A percentile compares a stretch with the other conserved stretches of the same genome.
Conservation (phyloP, 2,797 vertebrate species). For the Enteromius radiatus region DNA sequence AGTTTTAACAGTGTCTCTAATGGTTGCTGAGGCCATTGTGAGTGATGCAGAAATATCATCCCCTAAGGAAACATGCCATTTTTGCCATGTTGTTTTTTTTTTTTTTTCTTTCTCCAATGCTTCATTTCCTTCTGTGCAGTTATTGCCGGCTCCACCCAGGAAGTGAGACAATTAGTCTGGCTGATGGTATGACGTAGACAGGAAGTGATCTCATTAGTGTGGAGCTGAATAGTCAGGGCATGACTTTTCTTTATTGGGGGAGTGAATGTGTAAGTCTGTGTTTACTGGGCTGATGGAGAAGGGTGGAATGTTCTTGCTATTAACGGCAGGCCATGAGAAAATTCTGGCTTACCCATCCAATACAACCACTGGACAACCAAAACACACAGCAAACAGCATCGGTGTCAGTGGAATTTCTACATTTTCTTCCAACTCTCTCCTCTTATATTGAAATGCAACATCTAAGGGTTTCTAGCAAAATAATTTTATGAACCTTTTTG, state of each 20-base stretch:
- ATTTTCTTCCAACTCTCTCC: background rate
- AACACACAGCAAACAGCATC: slow-evolving; percentile 17
- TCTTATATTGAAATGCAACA: background rate
- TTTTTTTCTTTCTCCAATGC: slow-evolving; percentile 35
- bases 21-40: slow-evolving; percentile 29
- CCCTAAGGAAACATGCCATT: slow-evolving; percentile 25
- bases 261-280: slow-evolving; percentile 16
- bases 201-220: slow-evolving; percentile 60
- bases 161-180: slow-evolving; percentile 75
- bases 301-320: slow-evolving; percentile 28
- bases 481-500: background rate
- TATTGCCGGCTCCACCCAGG: slow-evolving; percentile 62
- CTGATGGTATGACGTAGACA: slow-evolving; percentile 59
- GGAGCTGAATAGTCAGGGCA: slow-evolving; percentile 27
- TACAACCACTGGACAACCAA: slow-evolving; percentile 16
- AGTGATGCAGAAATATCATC: slow-evolving; percentile 32
- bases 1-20: slow-evolving; percentile 4
- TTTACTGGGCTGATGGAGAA: slow-evolving; percentile 22
- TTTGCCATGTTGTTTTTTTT: slow-evolving; percentile 4
- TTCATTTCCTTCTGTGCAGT: slow-evolving; percentile 50
- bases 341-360: slow-evolving; percentile 41
- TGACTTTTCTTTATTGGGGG: background rate
- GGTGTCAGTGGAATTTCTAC: slow-evolving; percentile 1
- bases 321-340: slow-evolving; percentile 32
- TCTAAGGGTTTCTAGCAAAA: slow-evolving; percentile 1